Evolutionary conservation across 2,113 vertebrate genomes (phyloP).

Genomic region (Calidris pygmaea): DNA sequence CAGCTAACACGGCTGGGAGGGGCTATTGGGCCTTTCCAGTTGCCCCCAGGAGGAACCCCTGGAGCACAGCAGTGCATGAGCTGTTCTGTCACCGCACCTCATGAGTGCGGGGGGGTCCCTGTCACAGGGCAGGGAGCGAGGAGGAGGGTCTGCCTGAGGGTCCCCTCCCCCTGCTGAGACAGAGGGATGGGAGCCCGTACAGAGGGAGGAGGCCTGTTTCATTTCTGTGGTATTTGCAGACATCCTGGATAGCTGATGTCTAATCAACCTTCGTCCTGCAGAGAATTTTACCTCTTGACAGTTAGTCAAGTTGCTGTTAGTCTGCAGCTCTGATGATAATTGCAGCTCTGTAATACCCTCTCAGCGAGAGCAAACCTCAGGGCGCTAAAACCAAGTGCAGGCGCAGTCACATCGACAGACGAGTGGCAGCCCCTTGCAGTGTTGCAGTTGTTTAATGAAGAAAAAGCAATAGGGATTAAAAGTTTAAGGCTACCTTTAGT

Average conservation of each 20-base stretch:
- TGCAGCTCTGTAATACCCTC: neutral
- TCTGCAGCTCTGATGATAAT: slow-evolving; percentile 24
- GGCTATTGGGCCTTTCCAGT: neutral
- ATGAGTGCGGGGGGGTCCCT: neutral
- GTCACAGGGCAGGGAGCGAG: neutral
- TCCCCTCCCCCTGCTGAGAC: neutral
- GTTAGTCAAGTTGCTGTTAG: neutral
- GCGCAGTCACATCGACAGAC: neutral
- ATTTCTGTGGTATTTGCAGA: neutral
- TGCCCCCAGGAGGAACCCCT: neutral
- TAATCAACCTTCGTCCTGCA: slow-evolving; percentile 13
- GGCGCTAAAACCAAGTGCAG: neutral
- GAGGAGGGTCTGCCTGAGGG: neutral
- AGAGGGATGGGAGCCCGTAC: neutral
- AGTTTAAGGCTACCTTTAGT: neutral
- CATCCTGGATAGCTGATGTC: neutral
- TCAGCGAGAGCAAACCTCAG: neutral
- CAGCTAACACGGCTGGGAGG: neutral
- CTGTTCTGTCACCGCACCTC: neutral
- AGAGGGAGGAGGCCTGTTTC: neutral
- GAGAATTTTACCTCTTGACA: neutral
- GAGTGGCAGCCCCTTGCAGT: neutral
- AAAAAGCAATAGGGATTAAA: neutral
- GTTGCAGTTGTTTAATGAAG: neutral
- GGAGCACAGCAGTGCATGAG: neutral